Evolutionary conservation across 2,113 vertebrate genomes (phyloP).

Genomic region (Stigmatopora nigra): DNA sequence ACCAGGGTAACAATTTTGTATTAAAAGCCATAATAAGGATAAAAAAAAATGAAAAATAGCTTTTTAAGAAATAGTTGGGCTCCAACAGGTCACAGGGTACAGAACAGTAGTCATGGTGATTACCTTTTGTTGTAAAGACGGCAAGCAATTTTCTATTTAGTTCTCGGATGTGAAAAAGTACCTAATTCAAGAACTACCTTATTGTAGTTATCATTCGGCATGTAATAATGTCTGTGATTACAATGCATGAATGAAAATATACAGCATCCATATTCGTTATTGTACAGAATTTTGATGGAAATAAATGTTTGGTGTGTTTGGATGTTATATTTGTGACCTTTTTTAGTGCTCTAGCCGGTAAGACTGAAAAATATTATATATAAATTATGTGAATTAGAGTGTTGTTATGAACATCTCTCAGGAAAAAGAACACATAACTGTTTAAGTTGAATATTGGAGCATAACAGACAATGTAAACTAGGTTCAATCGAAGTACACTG

Average conservation of each 20-base stretch:
- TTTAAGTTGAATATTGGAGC: too few relatives aligned
- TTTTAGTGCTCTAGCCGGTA: not conserved
- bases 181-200: not conserved
- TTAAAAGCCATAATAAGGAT: not conserved
- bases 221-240: not conserved
- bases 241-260: not conserved
- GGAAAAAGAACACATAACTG: too few relatives aligned
- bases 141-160: not conserved
- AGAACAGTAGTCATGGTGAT: not conserved
- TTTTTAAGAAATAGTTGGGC: not conserved
- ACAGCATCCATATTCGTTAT: not conserved
- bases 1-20: not conserved
- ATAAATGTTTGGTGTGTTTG: conserved; percentile 44
- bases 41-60: not conserved
- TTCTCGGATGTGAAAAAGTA: not conserved
- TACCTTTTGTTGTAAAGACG: not conserved
- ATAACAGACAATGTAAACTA: too few relatives aligned
- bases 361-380: not conserved
- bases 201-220: not conserved
- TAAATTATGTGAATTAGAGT: not conserved
- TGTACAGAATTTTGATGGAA: not conserved
- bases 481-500: too few relatives aligned
- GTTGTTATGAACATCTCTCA: not conserved
- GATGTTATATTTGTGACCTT: conserved; percentile 31
- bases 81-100: not conserved